Percentiles rank a stretch among this genome's conserved stretches.
Evolutionary conservation across 2,888 invertebrate genomes (phyloP).

Genomic region (Xestia c-nigrum): DNA sequence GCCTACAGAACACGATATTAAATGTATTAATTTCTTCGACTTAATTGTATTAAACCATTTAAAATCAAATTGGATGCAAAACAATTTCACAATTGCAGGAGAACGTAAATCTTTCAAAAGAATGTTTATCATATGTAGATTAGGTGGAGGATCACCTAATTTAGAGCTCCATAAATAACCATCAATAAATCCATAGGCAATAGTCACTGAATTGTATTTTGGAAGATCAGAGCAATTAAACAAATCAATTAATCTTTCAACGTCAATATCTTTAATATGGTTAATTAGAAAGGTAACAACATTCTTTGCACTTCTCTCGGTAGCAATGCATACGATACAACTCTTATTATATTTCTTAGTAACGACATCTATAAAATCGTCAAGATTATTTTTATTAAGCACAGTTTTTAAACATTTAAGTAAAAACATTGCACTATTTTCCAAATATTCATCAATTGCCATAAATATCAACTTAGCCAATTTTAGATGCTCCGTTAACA

Average conservation of each 20-base stretch:
- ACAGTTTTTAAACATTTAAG: conserved; percentile 35
- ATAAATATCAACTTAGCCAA: conserved; percentile 23
- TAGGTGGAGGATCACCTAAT: conserved; percentile 5
- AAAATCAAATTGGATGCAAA: conserved; percentile 27
- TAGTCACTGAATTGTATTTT: conserved; percentile 35
- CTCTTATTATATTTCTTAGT: conserved; percentile 5
- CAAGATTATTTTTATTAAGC: conserved; percentile 14
- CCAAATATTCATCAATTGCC: conserved; percentile 34
- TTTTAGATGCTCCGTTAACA: conserved; percentile 15
- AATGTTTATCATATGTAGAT: conserved; percentile 8
- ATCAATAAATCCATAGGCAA: conserved; percentile 15
- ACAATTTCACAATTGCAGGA: conserved; percentile 21
- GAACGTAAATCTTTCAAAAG: conserved; percentile 26
- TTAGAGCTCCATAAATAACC: too few species aligned
- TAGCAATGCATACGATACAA: conserved; percentile 38
- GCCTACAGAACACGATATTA: conserved; percentile 17
- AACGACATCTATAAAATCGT: conserved; percentile 30
- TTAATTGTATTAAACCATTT: conserved; percentile 26
- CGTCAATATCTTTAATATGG: conserved; percentile 30
- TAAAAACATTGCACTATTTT: conserved; percentile 48
- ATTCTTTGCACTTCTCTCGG: conserved; percentile 25
- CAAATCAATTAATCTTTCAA: conserved; percentile 35
- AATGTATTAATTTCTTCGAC: conserved; percentile 33
- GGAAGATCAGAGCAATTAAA: conserved; percentile 51
- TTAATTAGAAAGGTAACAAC: conserved; percentile 22